Percentiles rank a stretch among this genome's conserved stretches.
phyloP scores from a whole-genome alignment of 2,888 invertebrate genomes.

The Scaptomyza polygonia region DNA sequence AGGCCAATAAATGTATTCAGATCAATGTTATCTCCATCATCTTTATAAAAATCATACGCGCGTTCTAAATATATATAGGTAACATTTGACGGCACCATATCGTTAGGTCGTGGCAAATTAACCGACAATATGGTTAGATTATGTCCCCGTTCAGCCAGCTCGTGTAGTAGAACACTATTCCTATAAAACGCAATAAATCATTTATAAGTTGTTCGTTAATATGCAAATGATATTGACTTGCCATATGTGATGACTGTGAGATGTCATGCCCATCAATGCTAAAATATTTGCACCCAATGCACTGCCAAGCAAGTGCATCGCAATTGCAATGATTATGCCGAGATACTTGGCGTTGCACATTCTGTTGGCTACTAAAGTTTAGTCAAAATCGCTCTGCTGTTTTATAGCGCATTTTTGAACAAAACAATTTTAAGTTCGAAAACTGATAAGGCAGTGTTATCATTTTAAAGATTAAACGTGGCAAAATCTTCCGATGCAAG shows the following conservation, averaged over 20 bases:
- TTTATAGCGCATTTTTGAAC: neutral
- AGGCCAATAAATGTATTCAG: constrained; percentile 37
- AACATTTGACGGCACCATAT: constrained; percentile 53
- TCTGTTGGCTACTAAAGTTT: constrained; percentile 1
- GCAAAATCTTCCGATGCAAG: neutral
- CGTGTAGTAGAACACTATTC: constrained; percentile 63
- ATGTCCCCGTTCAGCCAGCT: constrained; percentile 59
- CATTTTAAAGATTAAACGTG: neutral
- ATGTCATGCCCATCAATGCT: constrained; percentile 60
- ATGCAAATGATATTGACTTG: constrained; percentile 4
- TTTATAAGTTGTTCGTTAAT: neutral
- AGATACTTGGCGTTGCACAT: constrained; percentile 11
- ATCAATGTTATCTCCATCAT: constrained; percentile 15
- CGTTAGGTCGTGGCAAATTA: constrained; percentile 42
- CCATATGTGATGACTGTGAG: constrained; percentile 70
- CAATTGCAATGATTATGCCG: constrained; percentile 7
- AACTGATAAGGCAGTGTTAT: neutral
- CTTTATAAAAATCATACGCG: constrained; percentile 48
- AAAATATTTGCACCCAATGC: constrained; percentile 56
- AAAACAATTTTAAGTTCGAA: too few species aligned
- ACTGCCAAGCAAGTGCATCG: constrained; percentile 20
- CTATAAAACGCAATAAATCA: neutral
- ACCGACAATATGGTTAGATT: constrained; percentile 67
- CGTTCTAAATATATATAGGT: constrained; percentile 73
- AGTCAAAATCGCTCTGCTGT: neutral